phyloP scores from a whole-genome alignment of 2,888 invertebrate species.

The Caenorhabditis sp. region DNA sequence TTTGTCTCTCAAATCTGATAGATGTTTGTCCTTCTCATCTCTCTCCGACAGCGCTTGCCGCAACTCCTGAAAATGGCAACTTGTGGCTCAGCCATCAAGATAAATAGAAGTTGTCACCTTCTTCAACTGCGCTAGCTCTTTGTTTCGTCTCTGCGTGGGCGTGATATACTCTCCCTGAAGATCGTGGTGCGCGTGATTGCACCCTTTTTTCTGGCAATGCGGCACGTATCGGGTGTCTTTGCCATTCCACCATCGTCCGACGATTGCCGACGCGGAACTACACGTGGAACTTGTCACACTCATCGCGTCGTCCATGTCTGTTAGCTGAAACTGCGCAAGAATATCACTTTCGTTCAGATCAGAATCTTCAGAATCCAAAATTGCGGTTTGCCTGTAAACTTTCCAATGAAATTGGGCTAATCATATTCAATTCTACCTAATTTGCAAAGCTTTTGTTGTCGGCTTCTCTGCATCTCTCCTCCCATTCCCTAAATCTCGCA shows the following conservation, averaged over 20 bases:
- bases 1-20: constrained; percentile 74
- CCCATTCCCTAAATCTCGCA: constrained; percentile 61
- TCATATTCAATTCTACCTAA: constrained; percentile 13
- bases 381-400: constrained; percentile 67
- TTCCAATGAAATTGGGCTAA: neutral
- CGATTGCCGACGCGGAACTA: constrained; percentile 71
- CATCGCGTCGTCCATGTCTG: constrained; percentile 64
- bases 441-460: constrained; percentile 28
- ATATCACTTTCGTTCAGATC: constrained; percentile 52
- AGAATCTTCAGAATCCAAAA: constrained; percentile 67
- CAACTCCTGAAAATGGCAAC: constrained; percentile 67
- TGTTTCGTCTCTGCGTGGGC: constrained; percentile 76
- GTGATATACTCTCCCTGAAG: constrained; percentile 74
- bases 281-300: constrained; percentile 72
- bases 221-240: constrained; percentile 76
- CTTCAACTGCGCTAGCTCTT: constrained; percentile 54
- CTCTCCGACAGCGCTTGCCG: constrained; percentile 65
- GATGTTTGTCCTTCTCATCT: constrained; percentile 76
- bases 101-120: constrained; percentile 32
- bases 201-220: constrained; percentile 75
- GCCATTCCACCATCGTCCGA: constrained; percentile 78
- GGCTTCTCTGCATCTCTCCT: constrained; percentile 29
- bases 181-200: constrained; percentile 69
- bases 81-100: constrained; percentile 29
- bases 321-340: constrained; percentile 27